Conservation (phyloP, 2,888 invertebrate genomes). For the Drosophila subquinaria region DNA sequence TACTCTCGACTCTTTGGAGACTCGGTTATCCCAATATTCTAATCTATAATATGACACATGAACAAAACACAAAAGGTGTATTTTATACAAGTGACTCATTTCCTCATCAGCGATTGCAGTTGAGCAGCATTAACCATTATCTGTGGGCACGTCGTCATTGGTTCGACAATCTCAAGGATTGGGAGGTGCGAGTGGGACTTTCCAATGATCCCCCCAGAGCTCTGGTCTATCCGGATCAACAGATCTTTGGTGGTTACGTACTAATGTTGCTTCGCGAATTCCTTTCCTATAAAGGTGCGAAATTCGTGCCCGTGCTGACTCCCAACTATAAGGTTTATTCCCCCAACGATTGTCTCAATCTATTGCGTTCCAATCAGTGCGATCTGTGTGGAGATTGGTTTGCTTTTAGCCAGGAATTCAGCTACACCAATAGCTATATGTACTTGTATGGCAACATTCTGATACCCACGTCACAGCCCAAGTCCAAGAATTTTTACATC, state of each 20-base stretch:
- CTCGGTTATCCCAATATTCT: slow-evolving; percentile 55
- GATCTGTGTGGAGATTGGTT: slow-evolving; percentile 57
- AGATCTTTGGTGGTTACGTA: slow-evolving; percentile 56
- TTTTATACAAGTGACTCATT: slow-evolving; percentile 36
- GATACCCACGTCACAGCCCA: slow-evolving; percentile 41
- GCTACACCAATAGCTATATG: slow-evolving; percentile 49
- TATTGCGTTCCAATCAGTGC: slow-evolving; percentile 13
- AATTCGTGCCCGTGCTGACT: slow-evolving; percentile 42
- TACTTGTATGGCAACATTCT: slow-evolving; percentile 55
- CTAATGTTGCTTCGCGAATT: slow-evolving; percentile 49
- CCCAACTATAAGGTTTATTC: slow-evolving; percentile 37
- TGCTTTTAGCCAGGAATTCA: slow-evolving; percentile 28
- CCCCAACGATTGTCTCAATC: slow-evolving; percentile 40
- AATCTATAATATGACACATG: slow-evolving; percentile 40
- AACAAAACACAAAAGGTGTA: not conserved
- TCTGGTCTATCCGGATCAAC: slow-evolving; percentile 47
- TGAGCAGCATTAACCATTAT: slow-evolving; percentile 42
- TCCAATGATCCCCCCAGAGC: slow-evolving; percentile 64
- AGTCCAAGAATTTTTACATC: slow-evolving; percentile 52
- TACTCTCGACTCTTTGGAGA: slow-evolving; percentile 35
- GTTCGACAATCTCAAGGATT: slow-evolving; percentile 47
- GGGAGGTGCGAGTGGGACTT: slow-evolving; percentile 55
- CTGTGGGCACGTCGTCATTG: slow-evolving; percentile 46
- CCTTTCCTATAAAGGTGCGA: slow-evolving; percentile 31
- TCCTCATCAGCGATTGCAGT: slow-evolving; percentile 28